These are phyloP conservation scores for Ursus arctos DNA, from an alignment of 2,113 vertebrate genomes.

Conservation along the genomic window DNA sequence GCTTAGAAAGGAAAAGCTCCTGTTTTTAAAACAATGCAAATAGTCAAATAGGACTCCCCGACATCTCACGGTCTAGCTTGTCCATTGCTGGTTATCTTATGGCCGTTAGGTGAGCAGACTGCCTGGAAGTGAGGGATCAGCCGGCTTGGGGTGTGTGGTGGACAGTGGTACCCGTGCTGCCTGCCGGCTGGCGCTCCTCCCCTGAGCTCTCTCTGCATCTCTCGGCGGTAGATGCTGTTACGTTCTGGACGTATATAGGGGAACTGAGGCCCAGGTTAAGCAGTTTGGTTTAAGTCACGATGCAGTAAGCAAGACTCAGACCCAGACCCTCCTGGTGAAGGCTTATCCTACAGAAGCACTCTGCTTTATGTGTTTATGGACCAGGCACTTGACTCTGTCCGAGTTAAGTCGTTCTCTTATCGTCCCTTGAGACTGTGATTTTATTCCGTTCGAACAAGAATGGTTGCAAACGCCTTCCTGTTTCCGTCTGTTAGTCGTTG, in stretches of 20 bases:
- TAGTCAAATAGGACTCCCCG: background rate
- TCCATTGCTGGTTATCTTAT: fast-evolving
- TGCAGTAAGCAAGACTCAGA: background rate
- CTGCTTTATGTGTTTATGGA: fast-evolving
- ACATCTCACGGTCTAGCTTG: background rate
- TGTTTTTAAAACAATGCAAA: background rate
- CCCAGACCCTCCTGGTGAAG: fast-evolving
- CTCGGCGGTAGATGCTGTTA: fast-evolving
- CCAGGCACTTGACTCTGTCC: fast-evolving
- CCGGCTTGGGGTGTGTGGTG: background rate
- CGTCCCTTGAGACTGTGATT: fast-evolving
- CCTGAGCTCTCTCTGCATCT: fast-evolving
- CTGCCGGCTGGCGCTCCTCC: background rate
- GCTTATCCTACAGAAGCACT: fast-evolving
- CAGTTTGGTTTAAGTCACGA: fast-evolving
- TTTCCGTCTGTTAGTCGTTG: fast-evolving
- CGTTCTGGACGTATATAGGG: fast-evolving
- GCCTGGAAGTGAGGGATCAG: background rate
- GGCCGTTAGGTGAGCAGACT: background rate
- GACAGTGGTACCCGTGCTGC: background rate
- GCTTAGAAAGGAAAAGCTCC: background rate
- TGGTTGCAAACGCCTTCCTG: background rate
- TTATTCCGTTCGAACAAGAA: fast-evolving
- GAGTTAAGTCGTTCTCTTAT: background rate
- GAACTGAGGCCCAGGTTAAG: background rate